phyloP scores from a whole-genome alignment of 2,888 invertebrate genomes.

The Nomada lathburiana region DNA sequence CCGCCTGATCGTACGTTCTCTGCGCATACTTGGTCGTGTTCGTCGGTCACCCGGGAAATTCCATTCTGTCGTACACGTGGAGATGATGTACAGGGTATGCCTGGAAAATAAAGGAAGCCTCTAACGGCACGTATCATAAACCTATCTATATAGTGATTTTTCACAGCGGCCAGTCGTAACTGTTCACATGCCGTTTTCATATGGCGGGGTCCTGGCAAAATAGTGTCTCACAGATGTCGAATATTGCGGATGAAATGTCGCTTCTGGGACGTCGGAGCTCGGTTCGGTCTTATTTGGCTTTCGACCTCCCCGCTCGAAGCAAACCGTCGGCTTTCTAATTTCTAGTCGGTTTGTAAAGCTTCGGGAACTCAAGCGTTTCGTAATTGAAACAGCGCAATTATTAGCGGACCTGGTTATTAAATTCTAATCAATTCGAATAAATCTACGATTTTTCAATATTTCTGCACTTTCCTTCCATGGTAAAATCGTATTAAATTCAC shows the following conservation, averaged over 20 bases:
- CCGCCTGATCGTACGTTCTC: constrained; percentile 30
- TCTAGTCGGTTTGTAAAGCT: background rate
- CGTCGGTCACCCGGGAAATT: constrained; percentile 48
- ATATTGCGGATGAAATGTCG: background rate
- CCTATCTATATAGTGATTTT: background rate
- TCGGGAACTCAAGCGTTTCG: background rate
- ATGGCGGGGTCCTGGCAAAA: background rate
- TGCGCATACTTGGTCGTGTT: background rate
- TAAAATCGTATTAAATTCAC: no score
- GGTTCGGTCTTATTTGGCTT: background rate
- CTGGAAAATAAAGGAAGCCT: constrained; percentile 46
- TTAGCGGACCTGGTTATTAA: no score
- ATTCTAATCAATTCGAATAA: no score
- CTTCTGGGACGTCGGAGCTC: background rate
- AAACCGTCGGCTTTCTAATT: background rate
- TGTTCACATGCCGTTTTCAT: constrained; percentile 15
- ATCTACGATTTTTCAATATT: no score
- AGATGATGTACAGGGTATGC: background rate
- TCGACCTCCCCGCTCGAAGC: no score
- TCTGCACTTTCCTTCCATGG: no score
- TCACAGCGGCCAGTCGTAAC: background rate
- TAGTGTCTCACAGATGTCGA: constrained; percentile 32
- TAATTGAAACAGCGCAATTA: background rate
- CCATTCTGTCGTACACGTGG: constrained; percentile 34
- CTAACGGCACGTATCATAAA: constrained; percentile 55